These are phyloP conservation scores for Beris chalybata DNA, from an alignment of 2,888 invertebrate genomes.

Conservation along the genomic window DNA sequence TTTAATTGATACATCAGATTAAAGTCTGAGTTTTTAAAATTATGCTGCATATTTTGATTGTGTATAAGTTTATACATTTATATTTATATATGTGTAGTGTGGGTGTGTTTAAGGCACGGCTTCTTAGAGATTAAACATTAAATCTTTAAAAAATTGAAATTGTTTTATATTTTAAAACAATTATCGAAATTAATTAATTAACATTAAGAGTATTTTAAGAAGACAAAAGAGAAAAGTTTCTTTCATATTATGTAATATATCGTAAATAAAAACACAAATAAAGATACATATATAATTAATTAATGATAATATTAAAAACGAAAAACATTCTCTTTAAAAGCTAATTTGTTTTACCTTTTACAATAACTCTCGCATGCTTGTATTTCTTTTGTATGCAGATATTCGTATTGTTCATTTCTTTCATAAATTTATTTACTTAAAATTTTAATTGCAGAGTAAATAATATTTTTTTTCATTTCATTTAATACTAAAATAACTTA, in stretches of 20 bases:
- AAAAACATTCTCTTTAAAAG: not conserved
- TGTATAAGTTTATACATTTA: not conserved
- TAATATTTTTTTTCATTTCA: conserved; percentile 1
- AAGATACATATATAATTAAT: not conserved
- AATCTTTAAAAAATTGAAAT: no score
- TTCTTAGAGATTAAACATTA: conserved; percentile 1
- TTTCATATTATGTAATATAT: not conserved
- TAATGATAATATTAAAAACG: not conserved
- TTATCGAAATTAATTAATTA: no score
- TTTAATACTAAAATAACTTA: no score
- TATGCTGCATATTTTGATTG: no score
- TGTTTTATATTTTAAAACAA: no score
- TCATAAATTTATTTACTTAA: not conserved
- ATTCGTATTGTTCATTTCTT: not conserved
- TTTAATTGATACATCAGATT: not conserved
- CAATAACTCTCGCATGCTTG: not conserved
- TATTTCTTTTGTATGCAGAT: not conserved
- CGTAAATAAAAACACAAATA: not conserved
- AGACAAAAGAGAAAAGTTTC: not conserved
- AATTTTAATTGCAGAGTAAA: conserved; percentile 5
- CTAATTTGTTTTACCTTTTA: conserved; percentile 1
- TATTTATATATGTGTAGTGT: not conserved
- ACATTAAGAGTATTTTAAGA: not conserved
- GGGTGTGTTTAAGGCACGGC: conserved; percentile 20
- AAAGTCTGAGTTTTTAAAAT: no score